Evolutionary conservation across 1,140 invertebrate genomes (phyloP), one percentile per base, ranked within the genome.

Genomic region (Scaptomyza pallida): DNA sequence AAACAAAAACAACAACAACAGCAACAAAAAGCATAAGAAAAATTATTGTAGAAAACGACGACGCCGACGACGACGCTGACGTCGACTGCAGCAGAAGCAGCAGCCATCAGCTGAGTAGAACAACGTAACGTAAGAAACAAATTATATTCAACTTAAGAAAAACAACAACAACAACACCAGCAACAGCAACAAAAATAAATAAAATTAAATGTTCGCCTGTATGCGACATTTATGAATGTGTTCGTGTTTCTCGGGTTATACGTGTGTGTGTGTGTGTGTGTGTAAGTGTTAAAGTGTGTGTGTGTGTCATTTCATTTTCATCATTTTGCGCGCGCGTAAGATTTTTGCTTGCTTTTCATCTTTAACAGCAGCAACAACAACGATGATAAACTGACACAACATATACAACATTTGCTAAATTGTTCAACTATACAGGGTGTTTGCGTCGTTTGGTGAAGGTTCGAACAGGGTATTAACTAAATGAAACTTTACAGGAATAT

Each of bases 131-230:
- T 82, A 74, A 77, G 78, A 82, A 82, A 77, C 81, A 85, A 85
- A 86, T 81, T 81, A 85, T 85, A 80, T 86, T 86, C 82, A 75
- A 83, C 78, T 83, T 89, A 78, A 82, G 72, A 37, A 48, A 35
- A 21, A 40, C 17, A 21, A 33, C 19, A 56, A 26, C 41, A 65
- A 48, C 10, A 62, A 61, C 16, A 50, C 41, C 40, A 57, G 64
- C 47, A 73, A 55, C 69, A 41, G 43, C 17, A 57, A 71, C 48
- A 73, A 55, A 73, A 70, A 70, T 70, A 70, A 56, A 73, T 59
- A 63, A 74, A 63, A 69, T 69, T 62, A 35, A 62, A 68, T 52
- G 57, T 63, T 23, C 40, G 35, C 26, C 17, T 43, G 43, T 65
- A 55, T 48, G 55, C 44, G 54, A 44, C 33, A 37, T 37, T 37